These are phyloP conservation scores for Melanotaenia parkinsoni DNA, from an alignment of 2,797 vertebrate species.

Conservation along the genomic window DNA sequence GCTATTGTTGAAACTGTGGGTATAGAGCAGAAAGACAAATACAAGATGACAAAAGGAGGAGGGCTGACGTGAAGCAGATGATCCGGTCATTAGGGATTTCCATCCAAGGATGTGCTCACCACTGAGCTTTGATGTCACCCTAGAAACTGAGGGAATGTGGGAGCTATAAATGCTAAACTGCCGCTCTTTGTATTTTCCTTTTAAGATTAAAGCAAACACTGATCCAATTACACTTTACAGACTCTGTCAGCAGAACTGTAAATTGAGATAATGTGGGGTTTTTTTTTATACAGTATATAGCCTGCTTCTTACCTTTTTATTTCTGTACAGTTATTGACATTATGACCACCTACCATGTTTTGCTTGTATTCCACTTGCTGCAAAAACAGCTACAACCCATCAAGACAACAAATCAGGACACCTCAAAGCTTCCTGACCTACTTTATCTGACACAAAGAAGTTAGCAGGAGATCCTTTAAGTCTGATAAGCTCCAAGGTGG, in stretches of 20 bases:
- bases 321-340: background rate
- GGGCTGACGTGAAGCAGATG: background rate
- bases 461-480: background rate
- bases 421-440: background rate
- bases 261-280: background rate
- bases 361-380: background rate
- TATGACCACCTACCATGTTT: background rate
- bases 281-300: too few species aligned
- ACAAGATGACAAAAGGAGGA: background rate
- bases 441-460: slow-evolving; percentile 1
- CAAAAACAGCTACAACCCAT: background rate
- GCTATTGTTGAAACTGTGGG: background rate
- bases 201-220: slow-evolving; percentile 38
- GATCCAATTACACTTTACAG: slow-evolving; percentile 46
- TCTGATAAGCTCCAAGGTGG: background rate
- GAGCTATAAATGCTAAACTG: slow-evolving; percentile 26
- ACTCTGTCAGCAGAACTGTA: slow-evolving; percentile 15
- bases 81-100: background rate
- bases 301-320: background rate
- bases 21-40: background rate
- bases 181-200: slow-evolving; percentile 15
- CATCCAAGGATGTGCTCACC: too few species aligned
- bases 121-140: background rate
- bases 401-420: background rate
- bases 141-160: background rate